These are phyloP conservation scores for Perithous albicinctus DNA, from an alignment of 2,888 invertebrate genomes.

Conservation along the genomic window DNA sequence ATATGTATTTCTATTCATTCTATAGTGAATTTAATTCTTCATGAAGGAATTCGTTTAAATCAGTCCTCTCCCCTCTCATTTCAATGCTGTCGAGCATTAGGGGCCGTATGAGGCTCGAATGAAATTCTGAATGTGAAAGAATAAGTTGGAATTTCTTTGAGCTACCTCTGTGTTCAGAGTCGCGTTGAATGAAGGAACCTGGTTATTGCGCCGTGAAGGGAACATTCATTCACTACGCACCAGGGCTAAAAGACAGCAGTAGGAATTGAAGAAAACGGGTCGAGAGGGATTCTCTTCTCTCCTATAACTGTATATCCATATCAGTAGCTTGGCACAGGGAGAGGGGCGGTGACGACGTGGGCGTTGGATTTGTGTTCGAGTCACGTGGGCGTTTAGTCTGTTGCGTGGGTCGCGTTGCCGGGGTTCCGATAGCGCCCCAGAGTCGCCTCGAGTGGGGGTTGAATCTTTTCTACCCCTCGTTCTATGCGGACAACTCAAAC, in stretches of 20 bases:
- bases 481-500: constrained; percentile 41
- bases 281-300: not conserved
- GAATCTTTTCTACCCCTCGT: constrained; percentile 37
- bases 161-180: not conserved
- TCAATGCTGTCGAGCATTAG: not conserved
- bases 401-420: constrained; percentile 74
- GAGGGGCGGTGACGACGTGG: constrained; percentile 69
- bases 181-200: not conserved
- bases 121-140: constrained; percentile 29
- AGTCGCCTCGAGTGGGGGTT: constrained; percentile 30
- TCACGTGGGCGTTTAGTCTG: constrained; percentile 77
- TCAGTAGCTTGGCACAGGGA: constrained; percentile 38
- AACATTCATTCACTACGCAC: constrained; percentile 28
- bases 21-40: constrained; percentile 6
- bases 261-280: constrained; percentile 36
- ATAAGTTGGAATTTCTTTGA: constrained; percentile 10
- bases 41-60: constrained; percentile 31
- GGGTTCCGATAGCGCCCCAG: constrained; percentile 60
- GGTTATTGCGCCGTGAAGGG: constrained; percentile 15
- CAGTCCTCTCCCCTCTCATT: not conserved
- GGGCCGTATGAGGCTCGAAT: not conserved
- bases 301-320: constrained; percentile 25
- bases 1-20: not conserved
- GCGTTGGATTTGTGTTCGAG: constrained; percentile 72
- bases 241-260: not conserved